phyloP scores from a whole-genome alignment of 1,140 invertebrate species.

The Drosophila grimshawi region DNA sequence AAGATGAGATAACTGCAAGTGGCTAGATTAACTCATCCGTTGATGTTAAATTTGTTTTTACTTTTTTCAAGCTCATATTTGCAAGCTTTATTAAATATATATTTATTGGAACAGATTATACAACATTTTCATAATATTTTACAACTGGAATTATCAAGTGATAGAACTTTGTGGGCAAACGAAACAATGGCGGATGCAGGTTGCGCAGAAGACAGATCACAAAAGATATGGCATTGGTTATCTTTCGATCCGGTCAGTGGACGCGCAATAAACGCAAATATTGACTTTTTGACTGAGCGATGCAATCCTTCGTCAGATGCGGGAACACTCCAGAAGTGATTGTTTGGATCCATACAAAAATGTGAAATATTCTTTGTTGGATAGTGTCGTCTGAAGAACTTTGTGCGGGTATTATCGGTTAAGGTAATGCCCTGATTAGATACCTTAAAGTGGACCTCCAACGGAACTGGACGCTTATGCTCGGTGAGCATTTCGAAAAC shows the following conservation, averaged over 20 bases:
- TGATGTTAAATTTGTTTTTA: too few species aligned
- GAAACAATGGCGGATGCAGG: conserved; percentile 97
- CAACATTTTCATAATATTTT: conserved; percentile 26
- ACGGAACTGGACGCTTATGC: conserved; percentile 87
- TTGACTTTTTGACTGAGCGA: conserved; percentile 86
- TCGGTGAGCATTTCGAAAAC: conserved; percentile 89
- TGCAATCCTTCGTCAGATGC: conserved; percentile 44
- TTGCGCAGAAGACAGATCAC: conserved; percentile 96
- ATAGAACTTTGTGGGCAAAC: conserved; percentile 96
- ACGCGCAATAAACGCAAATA: conserved; percentile 97
- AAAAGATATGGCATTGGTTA: conserved; percentile 98
- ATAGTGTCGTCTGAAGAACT: conserved; percentile 93
- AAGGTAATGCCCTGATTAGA: conserved; percentile 96
- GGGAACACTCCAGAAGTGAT: conserved; percentile 89
- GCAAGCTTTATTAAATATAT: too few species aligned
- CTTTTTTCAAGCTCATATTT: too few species aligned
- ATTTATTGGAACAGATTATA: not conserved
- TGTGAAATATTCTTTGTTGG: conserved; percentile 94
- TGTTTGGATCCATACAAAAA: conserved; percentile 95
- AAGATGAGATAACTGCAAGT: too few species aligned
- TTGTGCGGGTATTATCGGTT: conserved; percentile 95
- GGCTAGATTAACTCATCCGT: too few species aligned
- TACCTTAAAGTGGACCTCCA: conserved; percentile 97
- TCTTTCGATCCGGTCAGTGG: conserved; percentile 89
- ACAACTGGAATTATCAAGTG: conserved; percentile 71